Evolutionary conservation across 1,140 invertebrate genomes (phyloP), one percentile per base, ranked within the genome.

Genomic region (Ridgeia piscesae): DNA sequence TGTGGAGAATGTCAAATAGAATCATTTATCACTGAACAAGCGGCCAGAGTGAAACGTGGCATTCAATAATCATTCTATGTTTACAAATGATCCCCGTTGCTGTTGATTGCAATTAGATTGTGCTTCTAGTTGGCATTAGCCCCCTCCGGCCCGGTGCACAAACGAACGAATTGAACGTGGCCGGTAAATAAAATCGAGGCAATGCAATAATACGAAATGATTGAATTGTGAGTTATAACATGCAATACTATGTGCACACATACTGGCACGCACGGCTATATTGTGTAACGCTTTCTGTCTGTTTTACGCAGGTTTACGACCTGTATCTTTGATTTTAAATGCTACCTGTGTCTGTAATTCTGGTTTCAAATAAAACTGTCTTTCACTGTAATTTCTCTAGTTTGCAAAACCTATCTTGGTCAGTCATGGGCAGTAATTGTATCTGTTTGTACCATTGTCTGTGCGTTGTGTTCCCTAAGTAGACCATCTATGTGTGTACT

Each of bases 11-110:
- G 58, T 77, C 58, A 77, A 77, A 77, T 77, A 77, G 58, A 77
- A 77, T 77, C 58, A 77, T 77, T 77, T 77, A 77, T 77, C 58
- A 77, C 27, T 77, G 58, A 77, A 77, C 58, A 77, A 77, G 58
- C 58, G 17, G 58, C 58, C 58, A 77, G 2, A 14, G 58, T 77
- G 58, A 77, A 77, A 77, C 17, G 27, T 77, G 58, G 17, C 58
- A 77, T 77, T 77, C 58, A 21, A 77, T 77, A 77, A 77, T 77
- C 58, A 77, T 77, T 77, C 58, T 77, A 21, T 77, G 58, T 77
- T 77, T 77, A 77, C 58, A 77, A 77, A 77, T 77, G 58, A 77
- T 27, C 11, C n/a, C 58, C 11, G 58, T 77, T 77, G 14, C 8
- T 17, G 58, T 21, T 77, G 58, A 77, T 77, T 77, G 58, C 58